Evolutionary conservation across 2,888 invertebrate species (phyloP), one percentile per base, ranked within the genome.

Genomic region (Aquatica leii): DNA sequence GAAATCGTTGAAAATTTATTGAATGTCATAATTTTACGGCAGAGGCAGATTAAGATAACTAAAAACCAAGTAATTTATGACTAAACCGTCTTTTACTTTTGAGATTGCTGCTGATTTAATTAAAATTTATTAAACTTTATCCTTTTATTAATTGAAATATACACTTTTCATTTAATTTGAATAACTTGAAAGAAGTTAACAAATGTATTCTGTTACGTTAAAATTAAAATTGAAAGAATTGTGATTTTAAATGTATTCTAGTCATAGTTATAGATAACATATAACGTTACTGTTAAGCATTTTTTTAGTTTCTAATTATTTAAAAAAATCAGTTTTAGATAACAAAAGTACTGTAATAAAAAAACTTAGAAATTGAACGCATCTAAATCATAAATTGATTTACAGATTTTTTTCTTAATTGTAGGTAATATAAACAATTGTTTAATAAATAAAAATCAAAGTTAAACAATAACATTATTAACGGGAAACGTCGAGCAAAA

Each of bases 21-120:
- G 59, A 41, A 53, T 59, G 59, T 59, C 54, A 59, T 54, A 59
- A 59, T 59, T 59, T 59, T 59, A 24, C 59, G 34, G 59, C 54
- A 37, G 48, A 21, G 54, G 40, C 51, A 54, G 59, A 59, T 59
- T 59, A 59, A 53, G 46, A 18, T 31, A 53, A 54, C 53, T 53
- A 59, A 59, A 48, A 53, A 53, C 53, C 34, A 51, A 37, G 59
- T 18, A 48, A 59, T 53, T 59, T 59, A 54, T 53, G 43, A 46
- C 59, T 48, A 14, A 20, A 48, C 53, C 50, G 37, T 17, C 49
- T 52, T 43, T 37, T 54, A 53, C 48, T 46, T 59, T 54, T 52
- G 40, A 41, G n/a, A 50, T 59, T 59, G 18, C 41, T 48, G 37
- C 37, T 31, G 48, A 53, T 59, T 53, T 34, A 53, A 53, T 59